A percentile compares a stretch with the other conserved stretches of the same genome.
phyloP scores from a whole-genome alignment of 64 coral and sea anemone genomes.

The Acropora tenuis region DNA sequence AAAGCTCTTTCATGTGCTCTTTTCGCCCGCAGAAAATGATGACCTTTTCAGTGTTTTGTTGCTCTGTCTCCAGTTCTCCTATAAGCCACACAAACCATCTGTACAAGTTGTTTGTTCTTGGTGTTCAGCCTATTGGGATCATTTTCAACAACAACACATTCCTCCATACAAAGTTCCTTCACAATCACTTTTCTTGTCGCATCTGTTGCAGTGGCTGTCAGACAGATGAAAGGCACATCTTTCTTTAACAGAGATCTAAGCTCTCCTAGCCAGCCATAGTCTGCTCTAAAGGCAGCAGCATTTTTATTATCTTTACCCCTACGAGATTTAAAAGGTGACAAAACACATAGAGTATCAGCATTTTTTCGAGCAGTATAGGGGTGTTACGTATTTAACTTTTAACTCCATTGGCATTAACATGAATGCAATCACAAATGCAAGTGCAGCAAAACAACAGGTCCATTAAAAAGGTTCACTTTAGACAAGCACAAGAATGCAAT shows the following conservation, averaged over 20 bases:
- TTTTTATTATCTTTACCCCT: conserved; percentile 8
- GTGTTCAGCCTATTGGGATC: conserved; percentile 58
- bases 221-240: conserved; percentile 44
- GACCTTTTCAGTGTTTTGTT: conserved; percentile 54
- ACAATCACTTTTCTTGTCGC: conserved; percentile 29
- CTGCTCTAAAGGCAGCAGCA: conserved; percentile 61
- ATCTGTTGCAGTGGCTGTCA: conserved; percentile 74
- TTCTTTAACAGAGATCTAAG: conserved; percentile 66
- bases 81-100: conserved; percentile 59
- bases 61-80: conserved; percentile 35
- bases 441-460: no score
- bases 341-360: no score
- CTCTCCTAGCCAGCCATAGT: conserved; percentile 60
- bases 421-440: no score
- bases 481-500: no score
- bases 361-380: no score
- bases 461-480: no score
- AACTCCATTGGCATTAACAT: no score
- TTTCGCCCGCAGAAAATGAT: conserved; percentile 60
- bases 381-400: no score
- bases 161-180: conserved; percentile 48
- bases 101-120: no score
- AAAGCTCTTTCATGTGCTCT: conserved; percentile 76
- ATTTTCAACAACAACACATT: conserved; percentile 43
- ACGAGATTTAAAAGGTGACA: no score